A percentile compares a stretch with the other conserved stretches of the same genome.
Evolutionary conservation across 2,113 vertebrate species (phyloP).

Genomic region (Coptodon rendalli): DNA sequence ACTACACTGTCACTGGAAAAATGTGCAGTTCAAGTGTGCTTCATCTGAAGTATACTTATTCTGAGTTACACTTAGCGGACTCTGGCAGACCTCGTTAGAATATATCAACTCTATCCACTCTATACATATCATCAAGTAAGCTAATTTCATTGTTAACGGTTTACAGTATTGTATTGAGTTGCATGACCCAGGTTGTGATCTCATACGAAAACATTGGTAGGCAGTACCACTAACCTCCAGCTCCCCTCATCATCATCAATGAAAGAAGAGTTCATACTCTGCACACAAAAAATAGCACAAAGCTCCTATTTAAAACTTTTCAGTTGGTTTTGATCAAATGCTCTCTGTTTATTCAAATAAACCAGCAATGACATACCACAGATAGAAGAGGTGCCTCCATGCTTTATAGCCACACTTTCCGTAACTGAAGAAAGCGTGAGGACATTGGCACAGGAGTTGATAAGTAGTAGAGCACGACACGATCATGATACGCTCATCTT

Average conservation of each 20-base stretch:
- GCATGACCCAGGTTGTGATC: neutral
- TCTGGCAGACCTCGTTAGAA: neutral
- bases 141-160: neutral
- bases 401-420: neutral
- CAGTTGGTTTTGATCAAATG: neutral
- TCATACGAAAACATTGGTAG: neutral
- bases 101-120: neutral
- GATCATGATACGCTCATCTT: neutral
- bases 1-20: neutral
- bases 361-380: neutral
- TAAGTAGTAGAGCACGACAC: neutral
- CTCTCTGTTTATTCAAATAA: neutral
- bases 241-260: neutral
- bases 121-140: neutral
- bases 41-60: neutral
- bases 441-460: neutral
- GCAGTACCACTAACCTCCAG: neutral
- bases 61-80: neutral
- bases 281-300: neutral
- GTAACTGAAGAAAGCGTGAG: neutral
- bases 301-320: neutral
- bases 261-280: neutral
- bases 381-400: neutral
- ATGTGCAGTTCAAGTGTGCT: neutral
- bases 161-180: neutral